These are phyloP conservation scores for chimpanzee (Pan troglodytes) DNA, from an alignment of 2,113 vertebrate species.

Conservation along the genomic window NHGRI_mPanTro3-v2.1_pri NC_072421.2:11892001-11892500, in stretches of 20 bases:
- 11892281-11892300: conserved; percentile 35
- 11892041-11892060: not conserved
- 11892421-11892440: not conserved
- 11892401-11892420: conserved; percentile 21
- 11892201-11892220: conserved; percentile 18
- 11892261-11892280: not conserved
- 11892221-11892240: not conserved
- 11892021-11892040: not conserved
- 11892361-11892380: conserved; percentile 15
- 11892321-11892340: conserved; percentile 30
- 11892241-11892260: conserved; percentile 44
- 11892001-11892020: not conserved
- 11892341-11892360: not conserved
- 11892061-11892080: not conserved
- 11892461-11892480: not conserved
- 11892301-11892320: conserved; percentile 40
- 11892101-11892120: not conserved
- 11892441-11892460: conserved; percentile 34
- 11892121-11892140: not conserved
- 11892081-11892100: conserved; percentile 12
- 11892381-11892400: conserved; percentile 44
- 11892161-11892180: conserved; percentile 18
- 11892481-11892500: not conserved
- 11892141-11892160: not conserved
- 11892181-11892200: conserved; percentile 24